Evolutionary conservation across 92 coral and sea anemone genomes (phyloP).

Genomic region (Porites divaricata): DNA sequence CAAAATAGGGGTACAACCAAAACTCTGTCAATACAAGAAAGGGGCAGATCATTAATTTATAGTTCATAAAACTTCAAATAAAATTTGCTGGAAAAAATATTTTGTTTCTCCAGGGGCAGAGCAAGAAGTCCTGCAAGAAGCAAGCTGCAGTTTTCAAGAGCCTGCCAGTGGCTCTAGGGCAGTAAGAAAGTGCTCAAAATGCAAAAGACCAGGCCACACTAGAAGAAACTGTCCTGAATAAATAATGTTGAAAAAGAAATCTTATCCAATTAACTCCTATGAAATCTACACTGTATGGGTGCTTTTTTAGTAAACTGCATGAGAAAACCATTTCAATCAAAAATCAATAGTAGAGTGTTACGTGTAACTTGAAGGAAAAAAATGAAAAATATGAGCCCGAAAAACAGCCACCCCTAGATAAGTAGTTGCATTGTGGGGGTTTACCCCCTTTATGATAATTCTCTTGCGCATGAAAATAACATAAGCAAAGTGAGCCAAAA

Average conservation of each 20-base stretch:
- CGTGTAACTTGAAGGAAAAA: too few relatives aligned
- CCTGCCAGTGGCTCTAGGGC: background rate
- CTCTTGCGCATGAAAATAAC: too few relatives aligned
- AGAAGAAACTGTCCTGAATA: slow-evolving; percentile 13
- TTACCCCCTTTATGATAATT: too few relatives aligned
- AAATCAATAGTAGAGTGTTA: too few relatives aligned
- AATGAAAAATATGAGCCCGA: too few relatives aligned
- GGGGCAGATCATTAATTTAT: background rate
- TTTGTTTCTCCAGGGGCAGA: background rate
- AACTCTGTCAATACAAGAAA: slow-evolving; percentile 6
- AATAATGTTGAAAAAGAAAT: background rate
- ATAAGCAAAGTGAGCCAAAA: too few relatives aligned
- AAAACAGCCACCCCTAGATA: too few relatives aligned
- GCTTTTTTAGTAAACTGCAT: too few relatives aligned
- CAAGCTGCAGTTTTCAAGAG: slow-evolving; percentile 1
- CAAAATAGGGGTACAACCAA: slow-evolving; percentile 7
- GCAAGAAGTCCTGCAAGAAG: slow-evolving; percentile 5
- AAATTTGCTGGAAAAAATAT: background rate
- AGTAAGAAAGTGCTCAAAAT: slow-evolving; percentile 8
- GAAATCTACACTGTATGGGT: too few relatives aligned
- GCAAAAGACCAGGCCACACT: slow-evolving; percentile 15
- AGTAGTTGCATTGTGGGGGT: too few relatives aligned
- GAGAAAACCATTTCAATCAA: too few relatives aligned
- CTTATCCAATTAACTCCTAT: too few relatives aligned
- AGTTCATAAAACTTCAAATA: slow-evolving; percentile 10